Evolutionary conservation across 2,888 invertebrate genomes (phyloP), one percentile per base, ranked within the genome.

Genomic region (Lampropteryx suffumata): DNA sequence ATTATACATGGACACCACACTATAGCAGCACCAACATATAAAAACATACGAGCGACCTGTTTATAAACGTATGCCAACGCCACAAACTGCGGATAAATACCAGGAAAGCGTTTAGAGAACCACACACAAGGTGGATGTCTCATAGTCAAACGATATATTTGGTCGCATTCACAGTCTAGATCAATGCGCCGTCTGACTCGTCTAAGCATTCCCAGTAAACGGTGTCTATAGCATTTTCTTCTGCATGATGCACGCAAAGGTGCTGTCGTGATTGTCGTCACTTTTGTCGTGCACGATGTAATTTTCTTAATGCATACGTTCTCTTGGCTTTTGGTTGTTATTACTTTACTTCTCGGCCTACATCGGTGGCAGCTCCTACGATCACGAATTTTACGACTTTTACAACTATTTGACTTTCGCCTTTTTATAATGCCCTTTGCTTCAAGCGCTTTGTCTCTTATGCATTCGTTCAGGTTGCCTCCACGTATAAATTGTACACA

Each of bases 1-100:
- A 51, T 5, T 27, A 51, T 24, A 27, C 36, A 51, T 33, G 51
- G 51, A 24, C 41, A 51, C 51, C 51, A 51, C 4, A 51, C 35
- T 7, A 42, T 3, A 36, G 14, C 12, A 21, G 46, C 41, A 7
- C 32, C 28, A 12, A 1, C 9, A 21, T 42, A 46, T 27, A 51
- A 11, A n/a, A 29, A n/a, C 9, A 24, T 10, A 2, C 37, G 41
- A 42, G 30, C 13, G 11, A 50, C 1, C 12, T 13, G 37, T 10
- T 44, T 28, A 1, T 11, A 33, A 33, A 24, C 9, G 7, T 37
- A 9, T 1, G 33, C 24, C 4, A 39, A 12, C 24, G 26, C 10
- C 9, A 44, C 13, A 12, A 39, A 7, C 3, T 13, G 40, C n/a
- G 40, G 40, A 21, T 45, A 50, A 1, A 41, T 12, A 7, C 3